Percentiles rank a stretch among this genome's conserved stretches.
Evolutionary conservation across 1,140 invertebrate genomes (phyloP).

Genomic region (Drosophila aff.): DNA sequence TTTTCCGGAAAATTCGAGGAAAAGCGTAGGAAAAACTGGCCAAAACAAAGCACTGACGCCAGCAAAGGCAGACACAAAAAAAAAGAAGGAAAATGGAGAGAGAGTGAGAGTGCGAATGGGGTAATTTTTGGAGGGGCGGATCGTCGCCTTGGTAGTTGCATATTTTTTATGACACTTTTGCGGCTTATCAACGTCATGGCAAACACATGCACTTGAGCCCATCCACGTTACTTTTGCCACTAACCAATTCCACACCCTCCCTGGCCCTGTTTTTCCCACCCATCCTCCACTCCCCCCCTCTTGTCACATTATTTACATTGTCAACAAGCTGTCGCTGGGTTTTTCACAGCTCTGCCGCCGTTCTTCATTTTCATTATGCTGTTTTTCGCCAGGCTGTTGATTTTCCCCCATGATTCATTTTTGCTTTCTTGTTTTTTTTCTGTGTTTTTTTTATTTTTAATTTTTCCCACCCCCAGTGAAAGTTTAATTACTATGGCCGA

Average conservation of each 20-base stretch:
- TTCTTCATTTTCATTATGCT: slow-evolving; percentile 40
- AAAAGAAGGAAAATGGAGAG: neutral
- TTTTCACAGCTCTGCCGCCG: slow-evolving; percentile 57
- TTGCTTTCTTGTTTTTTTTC: neutral
- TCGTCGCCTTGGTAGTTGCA: slow-evolving; percentile 66
- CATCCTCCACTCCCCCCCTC: neutral
- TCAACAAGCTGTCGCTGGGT: slow-evolving; percentile 76
- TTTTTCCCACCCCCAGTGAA: slow-evolving; percentile 19
- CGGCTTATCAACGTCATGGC: slow-evolving; percentile 78
- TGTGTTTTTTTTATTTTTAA: neutral
- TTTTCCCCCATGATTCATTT: slow-evolving; percentile 13
- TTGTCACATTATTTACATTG: slow-evolving; percentile 75
- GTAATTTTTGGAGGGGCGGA: slow-evolving; percentile 22
- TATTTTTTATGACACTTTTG: slow-evolving; percentile 83
- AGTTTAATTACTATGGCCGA: slow-evolving; percentile 50
- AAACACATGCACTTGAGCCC: slow-evolving; percentile 77
- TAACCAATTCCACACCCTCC: slow-evolving; percentile 34
- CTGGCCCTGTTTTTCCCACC: neutral
- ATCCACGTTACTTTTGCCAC: slow-evolving; percentile 31
- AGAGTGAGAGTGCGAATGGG: neutral
- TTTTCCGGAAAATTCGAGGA: neutral
- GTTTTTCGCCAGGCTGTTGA: slow-evolving; percentile 25
- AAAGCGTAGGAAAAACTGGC: slow-evolving; percentile 30
- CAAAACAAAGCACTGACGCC: slow-evolving; percentile 76
- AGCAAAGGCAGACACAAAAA: slow-evolving; percentile 19